Evolutionary conservation across 2,888 invertebrate genomes (phyloP).

Genomic region (Julus scandinavius): DNA sequence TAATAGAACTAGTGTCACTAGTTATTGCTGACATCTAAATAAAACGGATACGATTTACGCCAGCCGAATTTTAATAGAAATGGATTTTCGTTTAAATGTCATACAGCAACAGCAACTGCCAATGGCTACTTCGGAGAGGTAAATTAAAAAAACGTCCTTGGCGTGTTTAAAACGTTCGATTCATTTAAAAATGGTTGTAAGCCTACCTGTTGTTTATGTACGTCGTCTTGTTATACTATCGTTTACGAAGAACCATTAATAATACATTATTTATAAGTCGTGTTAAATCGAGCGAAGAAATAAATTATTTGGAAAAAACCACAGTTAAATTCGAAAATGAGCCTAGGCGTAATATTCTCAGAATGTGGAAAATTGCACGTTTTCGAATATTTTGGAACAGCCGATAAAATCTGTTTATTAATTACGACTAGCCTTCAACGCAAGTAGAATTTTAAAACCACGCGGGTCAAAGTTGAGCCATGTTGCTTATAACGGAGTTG

Average conservation of each 20-base stretch:
- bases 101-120: not conserved
- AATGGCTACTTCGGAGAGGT: not conserved
- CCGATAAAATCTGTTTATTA: not conserved
- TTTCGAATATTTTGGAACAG: not conserved
- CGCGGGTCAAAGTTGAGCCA: not conserved
- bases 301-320: not conserved
- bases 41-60: not conserved
- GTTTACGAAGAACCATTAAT: slow-evolving; percentile 24
- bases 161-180: not conserved
- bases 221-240: not conserved
- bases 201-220: not conserved
- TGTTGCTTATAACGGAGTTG: not conserved
- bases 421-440: not conserved
- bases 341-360: not conserved
- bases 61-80: not conserved
- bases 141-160: slow-evolving; percentile 20
- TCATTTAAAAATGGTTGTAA: not conserved
- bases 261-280: slow-evolving; percentile 7
- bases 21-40: not conserved
- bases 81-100: not conserved
- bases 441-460: not conserved
- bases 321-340: not conserved
- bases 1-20: slow-evolving; percentile 25
- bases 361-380: not conserved
- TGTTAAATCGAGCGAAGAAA: not conserved